Conservation (phyloP, 2,888 invertebrate genomes). For the Scrobipalpa atriplicella region DNA sequence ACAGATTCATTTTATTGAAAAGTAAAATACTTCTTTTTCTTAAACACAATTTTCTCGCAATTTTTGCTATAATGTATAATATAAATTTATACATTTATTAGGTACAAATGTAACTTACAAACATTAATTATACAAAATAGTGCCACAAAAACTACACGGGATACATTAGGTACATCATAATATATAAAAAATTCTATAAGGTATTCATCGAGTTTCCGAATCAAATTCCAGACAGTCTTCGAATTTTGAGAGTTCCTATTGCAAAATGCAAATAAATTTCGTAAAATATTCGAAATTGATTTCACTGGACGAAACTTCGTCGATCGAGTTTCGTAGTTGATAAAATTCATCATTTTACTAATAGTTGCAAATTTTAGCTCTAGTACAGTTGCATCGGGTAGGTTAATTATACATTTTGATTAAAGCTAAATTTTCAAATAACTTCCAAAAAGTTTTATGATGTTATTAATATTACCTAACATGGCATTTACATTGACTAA, state of each 20-base stretch:
- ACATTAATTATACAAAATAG: too few species aligned
- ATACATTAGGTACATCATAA: too few species aligned
- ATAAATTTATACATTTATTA: too few species aligned
- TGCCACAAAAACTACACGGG: too few species aligned
- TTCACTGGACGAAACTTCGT: constrained; percentile 34
- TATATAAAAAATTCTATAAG: too few species aligned
- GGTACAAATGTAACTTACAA: too few species aligned
- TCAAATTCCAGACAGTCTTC: background rate
- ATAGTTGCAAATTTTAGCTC: constrained; percentile 45
- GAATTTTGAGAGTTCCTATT: background rate
- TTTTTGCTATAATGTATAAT: too few species aligned
- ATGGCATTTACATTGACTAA: background rate
- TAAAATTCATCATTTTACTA: constrained; percentile 37
- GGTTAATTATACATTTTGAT: background rate
- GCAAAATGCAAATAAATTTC: constrained; percentile 19
- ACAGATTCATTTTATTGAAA: too few species aligned
- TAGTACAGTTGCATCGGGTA: constrained; percentile 20
- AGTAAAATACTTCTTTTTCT: too few species aligned
- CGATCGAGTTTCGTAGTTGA: constrained; percentile 32
- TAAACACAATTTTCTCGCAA: too few species aligned
- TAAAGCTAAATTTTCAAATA: background rate
- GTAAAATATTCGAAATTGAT: constrained; percentile 7
- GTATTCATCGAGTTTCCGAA: background rate
- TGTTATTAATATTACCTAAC: too few species aligned
- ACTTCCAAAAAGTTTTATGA: background rate